Evolutionary conservation across 37 sponge, comb jelly and placozoan species (phyloP), one percentile per base, ranked within the genome.

Genomic region (Oopsacas minuta): DNA sequence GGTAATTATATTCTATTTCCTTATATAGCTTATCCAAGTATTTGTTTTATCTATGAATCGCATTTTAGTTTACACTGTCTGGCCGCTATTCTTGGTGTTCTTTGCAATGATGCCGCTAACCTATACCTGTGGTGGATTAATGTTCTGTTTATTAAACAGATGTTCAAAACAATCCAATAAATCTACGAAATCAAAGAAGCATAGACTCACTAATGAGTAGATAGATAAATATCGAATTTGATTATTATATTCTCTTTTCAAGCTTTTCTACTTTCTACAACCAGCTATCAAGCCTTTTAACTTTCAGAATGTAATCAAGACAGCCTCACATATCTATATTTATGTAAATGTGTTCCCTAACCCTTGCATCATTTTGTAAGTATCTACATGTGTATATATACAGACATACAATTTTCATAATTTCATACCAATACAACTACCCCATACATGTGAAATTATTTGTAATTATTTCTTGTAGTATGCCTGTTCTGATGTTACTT

Each of bases 141-240:
- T 61, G 75, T 61, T 61, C 75, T 61, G 75, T n/a, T 20, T 61
- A 20, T n/a, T 61, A 61, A 61, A 61, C 75, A 25, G 75, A 61
- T 61, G 75, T n/a, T 20, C 75, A 61, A 61, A 34, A 61, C 20
- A 61, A 12, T 25, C 30, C 7, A n/a, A 12, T n/a, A 61, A 25
- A 32, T 61, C 75, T 42, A 17, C 8, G 3, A 61, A 61, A 10
- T 61, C 75, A n/a, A 61, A 61, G 28, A 10, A 61, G 28, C 28
- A 34, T 3, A 61, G 28, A 61, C 75, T 20, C 75, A 3, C 22
- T 61, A 61, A 20, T 34, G 75, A 42, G 15, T n/a, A 42, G 15
- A 42, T 42, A 42, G 75, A 61, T n/a, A 12, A 10, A 32, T n/a
- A n/a, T n/a, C n/a, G n/a, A 61, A 25, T 34, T 5, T n/a, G 17